These are phyloP conservation scores for Melanostigma gelatinosum DNA, from an alignment of 2,113 vertebrate genomes.

Conservation along the genomic window DNA sequence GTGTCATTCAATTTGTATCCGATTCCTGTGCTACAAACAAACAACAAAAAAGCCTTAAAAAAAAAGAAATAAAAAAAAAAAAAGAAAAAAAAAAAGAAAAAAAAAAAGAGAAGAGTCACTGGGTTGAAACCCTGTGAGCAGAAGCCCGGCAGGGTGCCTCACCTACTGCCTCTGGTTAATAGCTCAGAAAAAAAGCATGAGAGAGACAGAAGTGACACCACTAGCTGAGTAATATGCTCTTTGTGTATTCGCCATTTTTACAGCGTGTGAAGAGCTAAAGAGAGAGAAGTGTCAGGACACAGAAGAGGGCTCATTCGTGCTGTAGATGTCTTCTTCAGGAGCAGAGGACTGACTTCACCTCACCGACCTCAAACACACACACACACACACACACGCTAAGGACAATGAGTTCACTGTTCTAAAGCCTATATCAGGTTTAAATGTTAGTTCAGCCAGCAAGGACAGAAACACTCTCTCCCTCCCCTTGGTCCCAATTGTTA, in stretches of 20 bases:
- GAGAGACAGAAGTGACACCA: background rate
- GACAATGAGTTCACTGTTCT: constrained; percentile 4
- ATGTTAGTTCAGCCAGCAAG: background rate
- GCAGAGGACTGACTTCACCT: constrained; percentile 19
- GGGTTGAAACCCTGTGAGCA: background rate
- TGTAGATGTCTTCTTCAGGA: constrained; percentile 4
- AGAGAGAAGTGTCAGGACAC: constrained; percentile 1
- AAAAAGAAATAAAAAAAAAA: too few relatives aligned
- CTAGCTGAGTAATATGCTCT: background rate
- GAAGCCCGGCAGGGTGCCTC: background rate
- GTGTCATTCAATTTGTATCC: background rate
- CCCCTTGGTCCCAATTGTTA: background rate
- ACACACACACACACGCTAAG: background rate
- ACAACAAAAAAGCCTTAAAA: background rate
- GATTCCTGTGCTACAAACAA: background rate
- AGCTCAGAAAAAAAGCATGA: constrained; percentile 9
- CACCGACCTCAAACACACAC: background rate
- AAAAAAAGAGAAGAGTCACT: background rate
- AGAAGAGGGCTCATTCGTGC: constrained; percentile 40
- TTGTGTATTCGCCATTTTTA: background rate
- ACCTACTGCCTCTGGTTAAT: constrained; percentile 14
- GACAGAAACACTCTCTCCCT: background rate
- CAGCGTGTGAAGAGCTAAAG: background rate
- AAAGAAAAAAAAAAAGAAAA: too few relatives aligned
- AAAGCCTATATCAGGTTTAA: constrained; percentile 6